These are phyloP conservation scores for Engystomops pustulosus DNA, from an alignment of 2,113 vertebrate species.

Conservation along the genomic window DNA sequence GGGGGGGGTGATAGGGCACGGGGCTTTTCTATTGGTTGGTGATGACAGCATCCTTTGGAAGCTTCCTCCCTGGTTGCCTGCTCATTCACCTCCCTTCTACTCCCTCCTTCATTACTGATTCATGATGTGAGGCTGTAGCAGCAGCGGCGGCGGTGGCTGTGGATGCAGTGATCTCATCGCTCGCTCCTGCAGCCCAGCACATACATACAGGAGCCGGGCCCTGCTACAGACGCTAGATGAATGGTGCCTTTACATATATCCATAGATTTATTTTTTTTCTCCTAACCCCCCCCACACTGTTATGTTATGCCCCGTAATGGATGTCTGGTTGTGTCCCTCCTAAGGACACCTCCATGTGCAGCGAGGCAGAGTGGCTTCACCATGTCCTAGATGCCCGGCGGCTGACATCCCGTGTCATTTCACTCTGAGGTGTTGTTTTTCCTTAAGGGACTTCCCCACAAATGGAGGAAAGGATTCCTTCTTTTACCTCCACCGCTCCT, in stretches of 20 bases:
- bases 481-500: constrained; percentile 78
- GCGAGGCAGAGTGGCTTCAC: constrained; percentile 64
- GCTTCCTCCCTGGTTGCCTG: constrained; percentile 70
- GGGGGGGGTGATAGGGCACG: background rate
- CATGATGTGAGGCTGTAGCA: constrained; percentile 73
- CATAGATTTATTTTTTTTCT: background rate
- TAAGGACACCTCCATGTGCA: constrained; percentile 67
- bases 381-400: constrained; percentile 61
- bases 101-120: constrained; percentile 79
- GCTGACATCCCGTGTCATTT: too few species aligned
- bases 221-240: constrained; percentile 70
- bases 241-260: constrained; percentile 61
- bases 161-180: constrained; percentile 84
- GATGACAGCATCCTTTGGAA: constrained; percentile 92
- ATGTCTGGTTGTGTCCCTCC: constrained; percentile 60
- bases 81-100: constrained; percentile 76
- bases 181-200: constrained; percentile 72
- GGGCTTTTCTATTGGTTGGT: constrained; percentile 83
- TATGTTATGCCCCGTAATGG: constrained; percentile 61
- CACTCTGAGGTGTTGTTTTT: background rate
- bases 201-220: constrained; percentile 60
- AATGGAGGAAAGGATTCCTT: constrained; percentile 84
- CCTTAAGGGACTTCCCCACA: constrained; percentile 72
- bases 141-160: constrained; percentile 63
- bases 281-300: too few species aligned